Base-by-base conservation (phyloP, 1,140 invertebrate genomes). In the Grapholita molesta region DNA sequence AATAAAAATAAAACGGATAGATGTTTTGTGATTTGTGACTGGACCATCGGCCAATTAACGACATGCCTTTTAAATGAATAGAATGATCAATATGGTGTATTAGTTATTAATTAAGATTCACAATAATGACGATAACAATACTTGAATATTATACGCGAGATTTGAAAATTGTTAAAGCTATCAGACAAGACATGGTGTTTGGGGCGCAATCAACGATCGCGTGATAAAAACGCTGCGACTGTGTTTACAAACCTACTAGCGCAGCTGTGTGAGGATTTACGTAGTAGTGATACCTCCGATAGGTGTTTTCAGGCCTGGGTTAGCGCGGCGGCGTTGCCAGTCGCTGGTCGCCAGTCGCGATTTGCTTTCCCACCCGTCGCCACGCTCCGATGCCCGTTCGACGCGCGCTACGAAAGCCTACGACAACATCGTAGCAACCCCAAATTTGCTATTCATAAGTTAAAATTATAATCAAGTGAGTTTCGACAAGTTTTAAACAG, bases 321-420 rank as follows among this genome's bases (percentile, higher is more conserved):
- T 32, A 57, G 66, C 69, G 71, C 55, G 12, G 28, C 76, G 73
- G 76, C 61, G 64, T 68, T 42, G 67, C 32, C 68, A 66, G 71
- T 70, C 72, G 73, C 61, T 77, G 81, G 79, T 84, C 72, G 73
- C 55, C 78, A 85, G 80, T 85, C 80, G 79, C 70, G 73, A 72
- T 72, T 73, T 72, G 81, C 69, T 74, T 72, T 76, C 71, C 75
- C 71, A 35, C 57, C 69, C 33, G 79, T 33, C 64, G 69, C 67
- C 72, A 74, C 77, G 71, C 66, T n/a, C 66, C 30, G 64, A 33
- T 68, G 48, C 64, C 64, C 57, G 61, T 53, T 3, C 2, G 38
- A 0, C 8, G 52, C 25, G 52, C 57, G 75, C 81, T 80, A 83
- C 80, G 76, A 72, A 42, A 35, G n/a, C 11, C 80, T 85, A 84